Base-by-base conservation (phyloP, 2,797 vertebrate species). In the Dermochelys coriacea region DNA sequence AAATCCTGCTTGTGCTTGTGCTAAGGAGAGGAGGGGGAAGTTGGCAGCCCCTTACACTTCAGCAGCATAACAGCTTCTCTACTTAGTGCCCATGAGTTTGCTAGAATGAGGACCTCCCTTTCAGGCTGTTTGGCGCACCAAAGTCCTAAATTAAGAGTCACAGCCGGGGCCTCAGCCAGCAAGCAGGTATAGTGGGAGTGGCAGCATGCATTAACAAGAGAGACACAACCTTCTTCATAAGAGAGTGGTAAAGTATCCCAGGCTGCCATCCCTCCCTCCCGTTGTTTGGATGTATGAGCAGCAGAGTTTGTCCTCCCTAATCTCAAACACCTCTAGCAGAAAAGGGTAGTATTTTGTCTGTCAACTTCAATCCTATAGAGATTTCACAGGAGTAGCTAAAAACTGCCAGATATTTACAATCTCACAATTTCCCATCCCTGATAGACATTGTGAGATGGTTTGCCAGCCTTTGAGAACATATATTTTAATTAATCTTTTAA, bases 401-500 rank as follows among this genome's bases (percentile, higher is more conserved):
- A 86, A 4, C 49, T 85, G 29, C 86, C 84, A 83, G 68, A 31
- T 81, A 37, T 5, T 61, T 68, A 41, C 61, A 87, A 64, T 41
- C 29, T 88, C 86, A 45, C 34, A 1, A 84, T 85, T 92, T 94
- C 49, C 79, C 57, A 77, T 0, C 61, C 83, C 82, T n/a, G 0
- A 81, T 51, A 80, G 93, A 37, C 47, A 95, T 34, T 64, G 77
- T 15, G 51, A 51, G 84, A 88, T 68, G 31, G 45, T 90, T 78
- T 89, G 81, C 37, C 49, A 78, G 82, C 51, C n/a, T 68, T 91
- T 15, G 59, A 84, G 93, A 91, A 19, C 3, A 1, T 88, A 0
- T 87, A 68, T 92, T 82, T 95, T 95, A 84, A 91, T 80, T 93
- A 89, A 82, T 88, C 45, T 88, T 85, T 85, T 81, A 82, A 90